Evolutionary conservation across 2,888 invertebrate species (phyloP).

Genomic region (Epistrophe eligans): DNA sequence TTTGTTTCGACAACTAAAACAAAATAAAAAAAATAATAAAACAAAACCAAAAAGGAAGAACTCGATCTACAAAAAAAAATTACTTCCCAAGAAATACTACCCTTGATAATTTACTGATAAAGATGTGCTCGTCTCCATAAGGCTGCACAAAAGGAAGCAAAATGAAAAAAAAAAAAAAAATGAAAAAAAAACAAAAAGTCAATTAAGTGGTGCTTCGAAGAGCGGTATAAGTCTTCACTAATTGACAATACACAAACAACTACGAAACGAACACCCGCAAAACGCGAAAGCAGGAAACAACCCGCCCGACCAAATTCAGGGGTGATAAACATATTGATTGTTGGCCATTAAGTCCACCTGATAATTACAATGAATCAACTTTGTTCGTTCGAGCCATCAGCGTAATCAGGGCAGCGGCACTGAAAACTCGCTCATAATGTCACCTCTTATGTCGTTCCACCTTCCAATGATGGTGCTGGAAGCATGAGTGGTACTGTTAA

Average conservation of each 20-base stretch:
- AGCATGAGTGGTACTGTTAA: slow-evolving; percentile 39
- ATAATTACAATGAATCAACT: slow-evolving; percentile 75
- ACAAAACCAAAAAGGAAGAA: slow-evolving; percentile 36
- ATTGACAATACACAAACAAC: slow-evolving; percentile 68
- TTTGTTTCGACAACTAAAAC: slow-evolving; percentile 73
- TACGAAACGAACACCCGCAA: slow-evolving; percentile 47
- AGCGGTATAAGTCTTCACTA: slow-evolving; percentile 70
- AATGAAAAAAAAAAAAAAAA: slow-evolving; percentile 19
- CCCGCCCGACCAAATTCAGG: slow-evolving; percentile 62
- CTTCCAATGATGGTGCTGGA: slow-evolving; percentile 9
- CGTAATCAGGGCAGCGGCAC: slow-evolving; percentile 47
- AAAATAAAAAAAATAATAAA: slow-evolving; percentile 27
- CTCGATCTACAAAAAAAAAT: slow-evolving; percentile 46
- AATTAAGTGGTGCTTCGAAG: slow-evolving; percentile 68
- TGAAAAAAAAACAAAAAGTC: slow-evolving; percentile 30
- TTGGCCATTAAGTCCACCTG: slow-evolving; percentile 70
- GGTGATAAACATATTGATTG: slow-evolving; percentile 75
- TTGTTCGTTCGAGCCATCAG: slow-evolving; percentile 62
- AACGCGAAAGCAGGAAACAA: slow-evolving; percentile 45
- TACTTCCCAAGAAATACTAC: slow-evolving; percentile 73
- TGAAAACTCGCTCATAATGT: slow-evolving; percentile 66
- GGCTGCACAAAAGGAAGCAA: slow-evolving; percentile 59
- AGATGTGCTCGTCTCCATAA: slow-evolving; percentile 69
- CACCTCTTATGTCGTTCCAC: slow-evolving; percentile 35
- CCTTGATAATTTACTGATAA: slow-evolving; percentile 75